Evolutionary conservation across 2,797 vertebrate genomes (phyloP), one percentile per base, ranked within the genome.

Genomic region (Okamejei kenojei): DNA sequence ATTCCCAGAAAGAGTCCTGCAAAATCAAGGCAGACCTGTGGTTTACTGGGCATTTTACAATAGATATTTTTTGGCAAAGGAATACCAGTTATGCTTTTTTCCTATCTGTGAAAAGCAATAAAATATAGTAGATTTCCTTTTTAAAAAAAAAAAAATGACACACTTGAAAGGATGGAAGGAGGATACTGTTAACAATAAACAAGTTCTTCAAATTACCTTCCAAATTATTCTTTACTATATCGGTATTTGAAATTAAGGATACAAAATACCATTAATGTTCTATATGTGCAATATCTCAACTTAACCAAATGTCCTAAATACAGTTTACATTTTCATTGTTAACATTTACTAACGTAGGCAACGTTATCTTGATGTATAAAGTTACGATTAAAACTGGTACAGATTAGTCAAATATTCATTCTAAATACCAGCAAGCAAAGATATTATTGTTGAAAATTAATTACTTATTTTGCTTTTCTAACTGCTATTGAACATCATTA

Each of bases 1-100:
- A 98, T 97, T 6, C 98, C 98, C 94, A 98, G 94, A 95, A 98
- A 98, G 93, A 95, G 93, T 0, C 97, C 98, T 98, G 93, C 0
- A 94, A 93, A 94, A 63, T 32, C 65, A 65, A 32, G 65, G 58
- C 17, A 90, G 84, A 15, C 26, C 71, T 74, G 26, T 35, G 76
- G 15, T 74, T 92, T 58, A 92, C 58, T 29, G 90, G 35, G 1
- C 19, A 88, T 54, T 4, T 38, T 54, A 29, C 35, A 91, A 29
- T 73, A 35, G 19, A 15, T 65, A 91, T 45, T 1, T 29, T 71
- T 63, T 65, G 82, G 32, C 68, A 91, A 68, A 71, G 71, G 29
- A 74, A 45, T 58, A 29, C n/a, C 71, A 71, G 38, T 68, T 1
- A 6, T 17, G 26, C n/a, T n/a, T 38, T 29, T 23, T 54, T 76